Conservation (phyloP, 2,797 vertebrate genomes). For the Meda fulgida region DNA sequence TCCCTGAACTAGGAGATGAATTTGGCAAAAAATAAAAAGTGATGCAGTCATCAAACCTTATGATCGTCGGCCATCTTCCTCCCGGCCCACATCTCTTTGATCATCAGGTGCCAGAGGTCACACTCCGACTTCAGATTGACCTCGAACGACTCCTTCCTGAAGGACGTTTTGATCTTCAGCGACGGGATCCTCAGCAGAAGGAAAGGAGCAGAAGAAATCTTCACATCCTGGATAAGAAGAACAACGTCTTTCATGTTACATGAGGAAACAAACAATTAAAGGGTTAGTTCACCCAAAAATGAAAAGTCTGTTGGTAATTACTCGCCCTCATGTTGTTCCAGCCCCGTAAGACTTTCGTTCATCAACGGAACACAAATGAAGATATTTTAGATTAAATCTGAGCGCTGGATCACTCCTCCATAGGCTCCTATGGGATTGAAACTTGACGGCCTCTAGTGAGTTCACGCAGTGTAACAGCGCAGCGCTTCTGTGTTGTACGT, state of each 20-base stretch:
- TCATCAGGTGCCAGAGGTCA: conserved; percentile 95
- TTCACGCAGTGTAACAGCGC: no score
- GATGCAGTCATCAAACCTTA: conserved; percentile 82
- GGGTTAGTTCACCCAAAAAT: no score
- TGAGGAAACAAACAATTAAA: no score
- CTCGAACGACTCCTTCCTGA: conserved; percentile 89
- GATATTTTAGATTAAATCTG: no score
- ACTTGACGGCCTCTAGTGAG: no score
- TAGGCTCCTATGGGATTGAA: no score
- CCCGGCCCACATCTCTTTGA: conserved; percentile 98
- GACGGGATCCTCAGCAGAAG: conserved; percentile 89
- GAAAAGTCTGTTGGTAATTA: no score
- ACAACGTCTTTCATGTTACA: neutral
- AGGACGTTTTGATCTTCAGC: conserved; percentile 84
- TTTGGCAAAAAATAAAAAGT: neutral
- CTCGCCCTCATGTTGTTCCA: no score
- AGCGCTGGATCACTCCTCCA: no score
- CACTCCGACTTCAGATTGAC: conserved; percentile 94
- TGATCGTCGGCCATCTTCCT: conserved; percentile 91
- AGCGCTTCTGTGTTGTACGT: no score
- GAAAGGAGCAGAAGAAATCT: conserved; percentile 83
- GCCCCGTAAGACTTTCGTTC: no score
- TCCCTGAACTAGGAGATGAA: neutral
- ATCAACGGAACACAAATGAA: no score
- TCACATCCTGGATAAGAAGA: conserved; percentile 83